These are phyloP conservation scores for Zaprionus ghesquierei DNA, from an alignment of 1,140 invertebrate species.

Conservation along the genomic window DNA sequence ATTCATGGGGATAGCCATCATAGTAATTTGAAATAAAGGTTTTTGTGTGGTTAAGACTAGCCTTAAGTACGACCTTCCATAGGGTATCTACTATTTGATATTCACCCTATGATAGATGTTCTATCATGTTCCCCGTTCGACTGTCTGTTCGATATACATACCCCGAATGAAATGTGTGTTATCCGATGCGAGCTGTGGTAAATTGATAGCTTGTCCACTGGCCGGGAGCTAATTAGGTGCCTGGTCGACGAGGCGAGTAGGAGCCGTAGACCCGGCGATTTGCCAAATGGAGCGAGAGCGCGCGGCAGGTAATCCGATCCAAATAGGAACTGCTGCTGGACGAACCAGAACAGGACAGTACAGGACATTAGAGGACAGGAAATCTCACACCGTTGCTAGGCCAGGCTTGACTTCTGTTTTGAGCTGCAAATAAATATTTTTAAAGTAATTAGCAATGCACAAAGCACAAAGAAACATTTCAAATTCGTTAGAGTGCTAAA, in stretches of 20 bases:
- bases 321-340: constrained; percentile 46
- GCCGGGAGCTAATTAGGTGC: constrained; percentile 66
- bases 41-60: too few relatives aligned
- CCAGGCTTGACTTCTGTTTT: constrained; percentile 30
- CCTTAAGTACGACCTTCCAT: too few relatives aligned
- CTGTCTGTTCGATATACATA: constrained; percentile 13
- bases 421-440: constrained; percentile 25
- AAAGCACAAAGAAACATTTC: constrained; percentile 32
- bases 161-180: constrained; percentile 54
- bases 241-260: constrained; percentile 28
- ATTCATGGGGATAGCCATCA: too few relatives aligned
- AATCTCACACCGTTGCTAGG: constrained; percentile 55
- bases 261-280: constrained; percentile 17
- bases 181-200: constrained; percentile 64
- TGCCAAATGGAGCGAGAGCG: constrained; percentile 32
- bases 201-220: constrained; percentile 71
- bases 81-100: background rate
- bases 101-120: background rate
- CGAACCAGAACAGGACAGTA: background rate
- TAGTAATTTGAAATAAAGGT: too few relatives aligned
- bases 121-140: background rate
- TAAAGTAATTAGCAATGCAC: constrained; percentile 64
- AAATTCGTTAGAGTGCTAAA: constrained; percentile 42
- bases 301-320: constrained; percentile 50
- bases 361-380: constrained; percentile 28